Evolutionary conservation across 2,888 invertebrate species (phyloP), one percentile per base, ranked within the genome.

Genomic region (Cistogaster globosa): DNA sequence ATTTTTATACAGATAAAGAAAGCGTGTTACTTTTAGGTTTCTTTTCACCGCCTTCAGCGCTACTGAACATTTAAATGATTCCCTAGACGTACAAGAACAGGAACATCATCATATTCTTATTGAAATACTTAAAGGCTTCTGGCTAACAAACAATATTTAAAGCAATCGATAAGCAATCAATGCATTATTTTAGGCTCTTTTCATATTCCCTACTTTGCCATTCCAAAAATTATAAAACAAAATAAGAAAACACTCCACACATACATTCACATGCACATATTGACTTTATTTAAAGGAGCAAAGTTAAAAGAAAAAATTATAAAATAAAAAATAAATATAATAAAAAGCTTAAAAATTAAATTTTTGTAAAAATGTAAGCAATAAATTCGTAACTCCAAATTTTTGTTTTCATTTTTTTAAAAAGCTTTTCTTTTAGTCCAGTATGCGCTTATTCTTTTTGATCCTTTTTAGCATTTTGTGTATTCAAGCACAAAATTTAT

Each of bases 111-210:
- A 65, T 71, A 77, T 83, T 77, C 65, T 45, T 83, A 76, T 83
- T 83, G 82, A 83, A 83, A 83, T 77, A 83, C 71, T 22, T 82
- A 65, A 71, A 77, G 71, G 83, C 79, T 83, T 76, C 79, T 82
- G 74, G 78, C 67, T 72, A 63, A 51, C 63, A 57, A 76, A 22
- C 83, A 68, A 85, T 84, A 84, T 86, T 86, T 79, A 87, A 87
- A 78, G 60, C 84, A 63, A 85, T 83, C 87, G 87, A 87, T 87
- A 87, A 87, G 84, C 86, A 87, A 87, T 87, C 87, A 86, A 82
- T 84, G 85, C 81, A 69, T 81, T 79, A 80, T 63, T 86, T 79
- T 77, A 77, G 74, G 69, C 83, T 65, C 67, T 20, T 74, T 75
- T 53, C 63, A 76, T 76, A 71, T 69, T 62, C 63, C 53, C 48